Conservation (phyloP, 2,797 vertebrate species). For the Aldrovandia affinis region DNA sequence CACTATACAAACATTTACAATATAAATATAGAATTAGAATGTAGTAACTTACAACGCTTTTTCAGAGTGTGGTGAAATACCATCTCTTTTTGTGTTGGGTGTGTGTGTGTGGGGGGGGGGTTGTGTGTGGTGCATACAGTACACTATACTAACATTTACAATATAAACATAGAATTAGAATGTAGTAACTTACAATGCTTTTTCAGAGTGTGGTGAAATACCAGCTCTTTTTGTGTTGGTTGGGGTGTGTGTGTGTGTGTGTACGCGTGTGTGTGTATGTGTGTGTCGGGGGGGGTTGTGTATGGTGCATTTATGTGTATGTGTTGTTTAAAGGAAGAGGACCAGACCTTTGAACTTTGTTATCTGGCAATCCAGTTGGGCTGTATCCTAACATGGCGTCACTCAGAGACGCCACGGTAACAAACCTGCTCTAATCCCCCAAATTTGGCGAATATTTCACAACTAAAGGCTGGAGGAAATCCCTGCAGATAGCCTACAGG, state of each 20-base stretch:
- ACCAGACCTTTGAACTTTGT: not conserved
- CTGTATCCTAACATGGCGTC: not conserved
- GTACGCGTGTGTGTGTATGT: slow-evolving; percentile 7
- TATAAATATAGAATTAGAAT: not conserved
- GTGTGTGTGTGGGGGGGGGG: not conserved
- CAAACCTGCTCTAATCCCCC: not conserved
- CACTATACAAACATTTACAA: not conserved
- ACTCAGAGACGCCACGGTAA: slow-evolving; percentile 3
- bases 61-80: not conserved
- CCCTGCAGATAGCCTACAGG: not conserved
- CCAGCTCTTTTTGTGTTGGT: no score
- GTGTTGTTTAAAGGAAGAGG: not conserved
- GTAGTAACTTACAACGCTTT: slow-evolving; percentile 5
- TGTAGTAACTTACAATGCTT: not conserved
- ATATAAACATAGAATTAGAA: not conserved
- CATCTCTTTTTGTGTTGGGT: no score
- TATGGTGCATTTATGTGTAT: no score
- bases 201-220: not conserved
- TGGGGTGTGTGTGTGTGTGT: not conserved
- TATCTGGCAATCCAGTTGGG: not conserved
- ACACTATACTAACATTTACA: not conserved
- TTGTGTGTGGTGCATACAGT: not conserved
- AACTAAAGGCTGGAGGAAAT: not conserved
- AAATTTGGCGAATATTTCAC: slow-evolving; percentile 12
- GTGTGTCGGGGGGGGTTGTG: no score